phyloP scores from a whole-genome alignment of 2,888 invertebrate species.

The Volucella inanis region DNA sequence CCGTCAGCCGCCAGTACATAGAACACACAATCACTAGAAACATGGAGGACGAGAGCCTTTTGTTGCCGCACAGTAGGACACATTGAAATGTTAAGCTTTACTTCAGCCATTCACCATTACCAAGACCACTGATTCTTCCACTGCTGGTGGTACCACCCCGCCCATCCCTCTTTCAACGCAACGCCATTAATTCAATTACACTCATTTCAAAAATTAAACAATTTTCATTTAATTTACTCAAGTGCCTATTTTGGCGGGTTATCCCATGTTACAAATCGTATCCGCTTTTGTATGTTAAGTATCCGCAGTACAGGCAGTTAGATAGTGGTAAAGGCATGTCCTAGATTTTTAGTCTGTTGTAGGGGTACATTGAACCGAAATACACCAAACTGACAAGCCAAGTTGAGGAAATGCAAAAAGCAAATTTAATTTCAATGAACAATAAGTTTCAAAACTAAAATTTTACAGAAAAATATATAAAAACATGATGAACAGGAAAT shows the following conservation, averaged over 20 bases:
- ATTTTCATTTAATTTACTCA: constrained; percentile 75
- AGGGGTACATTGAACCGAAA: constrained; percentile 14
- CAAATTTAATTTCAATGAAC: constrained; percentile 49
- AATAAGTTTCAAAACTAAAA: constrained; percentile 32
- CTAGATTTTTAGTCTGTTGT: background rate
- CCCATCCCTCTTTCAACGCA: background rate
- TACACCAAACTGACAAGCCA: background rate
- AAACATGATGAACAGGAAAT: constrained; percentile 8
- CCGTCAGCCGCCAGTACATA: constrained; percentile 12
- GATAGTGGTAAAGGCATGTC: constrained; percentile 2
- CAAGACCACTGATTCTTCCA: background rate
- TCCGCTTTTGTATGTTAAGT: constrained; percentile 16
- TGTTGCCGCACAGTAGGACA: constrained; percentile 62
- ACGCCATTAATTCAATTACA: constrained; percentile 73
- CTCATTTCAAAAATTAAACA: constrained; percentile 74
- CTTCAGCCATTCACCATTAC: constrained; percentile 12
- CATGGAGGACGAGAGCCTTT: constrained; percentile 48
- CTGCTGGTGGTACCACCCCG: background rate
- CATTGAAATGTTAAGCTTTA: constrained; percentile 28
- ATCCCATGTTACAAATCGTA: constrained; percentile 57
- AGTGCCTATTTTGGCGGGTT: constrained; percentile 68
- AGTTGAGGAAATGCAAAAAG: constrained; percentile 43
- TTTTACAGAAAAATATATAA: constrained; percentile 5
- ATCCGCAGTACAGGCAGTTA: background rate
- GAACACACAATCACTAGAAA: constrained; percentile 25